phyloP scores from a whole-genome alignment of 1,140 invertebrate genomes.

The Sesamia nonagrioides region DNA sequence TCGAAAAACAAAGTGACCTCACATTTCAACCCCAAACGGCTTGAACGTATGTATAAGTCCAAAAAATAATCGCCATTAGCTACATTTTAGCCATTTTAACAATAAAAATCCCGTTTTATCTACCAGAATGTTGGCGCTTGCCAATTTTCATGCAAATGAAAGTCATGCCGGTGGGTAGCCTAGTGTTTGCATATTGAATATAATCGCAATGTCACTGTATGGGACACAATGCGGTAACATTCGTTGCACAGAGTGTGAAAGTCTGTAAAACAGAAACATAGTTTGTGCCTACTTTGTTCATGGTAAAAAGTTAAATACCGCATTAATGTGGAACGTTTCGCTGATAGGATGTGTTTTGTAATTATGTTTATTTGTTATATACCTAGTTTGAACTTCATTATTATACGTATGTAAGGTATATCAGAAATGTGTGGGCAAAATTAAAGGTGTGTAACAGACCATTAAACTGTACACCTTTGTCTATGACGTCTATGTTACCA shows the following conservation, averaged over 20 bases:
- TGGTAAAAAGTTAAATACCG: constrained; percentile 10
- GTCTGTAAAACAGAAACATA: background rate
- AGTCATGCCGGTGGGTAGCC: constrained; percentile 60
- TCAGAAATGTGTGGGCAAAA: too few species aligned
- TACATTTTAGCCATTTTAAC: background rate
- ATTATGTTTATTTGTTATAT: background rate
- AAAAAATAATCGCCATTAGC: too few species aligned
- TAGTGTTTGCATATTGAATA: constrained; percentile 77
- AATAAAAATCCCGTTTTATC: constrained; percentile 23
- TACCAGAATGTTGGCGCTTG: constrained; percentile 51
- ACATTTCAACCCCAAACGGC: too few species aligned
- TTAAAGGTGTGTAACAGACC: too few species aligned
- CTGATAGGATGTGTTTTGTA: background rate
- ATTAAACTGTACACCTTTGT: too few species aligned
- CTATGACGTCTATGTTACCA: too few species aligned
- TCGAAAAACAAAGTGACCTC: too few species aligned
- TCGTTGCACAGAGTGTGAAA: background rate
- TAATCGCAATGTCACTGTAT: constrained; percentile 66
- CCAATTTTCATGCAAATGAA: constrained; percentile 76
- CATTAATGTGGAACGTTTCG: background rate
- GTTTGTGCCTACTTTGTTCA: background rate
- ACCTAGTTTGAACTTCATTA: too few species aligned
- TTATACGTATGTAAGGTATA: too few species aligned
- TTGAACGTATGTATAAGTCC: too few species aligned
- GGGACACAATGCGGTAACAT: constrained; percentile 68